A percentile compares a stretch with the other conserved stretches of the same genome.
phyloP scores from a whole-genome alignment of 2,113 vertebrate species.

The Plotosus lineatus region DNA sequence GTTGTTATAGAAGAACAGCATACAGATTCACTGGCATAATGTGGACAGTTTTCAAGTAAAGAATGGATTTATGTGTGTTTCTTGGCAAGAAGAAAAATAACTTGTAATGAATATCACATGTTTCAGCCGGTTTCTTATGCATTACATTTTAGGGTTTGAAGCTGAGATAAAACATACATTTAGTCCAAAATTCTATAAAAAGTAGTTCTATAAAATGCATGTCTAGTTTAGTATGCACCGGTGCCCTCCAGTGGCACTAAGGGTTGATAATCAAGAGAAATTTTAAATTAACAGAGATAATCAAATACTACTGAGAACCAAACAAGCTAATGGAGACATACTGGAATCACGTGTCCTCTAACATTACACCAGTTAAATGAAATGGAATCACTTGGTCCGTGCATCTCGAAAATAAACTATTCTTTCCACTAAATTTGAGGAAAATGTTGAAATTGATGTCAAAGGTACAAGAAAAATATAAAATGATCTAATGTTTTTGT shows the following conservation, averaged over 20 bases:
- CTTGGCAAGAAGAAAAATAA: constrained; percentile 5
- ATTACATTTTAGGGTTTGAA: not conserved
- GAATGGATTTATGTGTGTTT: not conserved
- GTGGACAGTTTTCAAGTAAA: constrained; percentile 7
- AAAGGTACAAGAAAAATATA: not conserved
- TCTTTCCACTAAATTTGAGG: not conserved
- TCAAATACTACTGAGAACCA: not conserved
- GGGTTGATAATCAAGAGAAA: not conserved
- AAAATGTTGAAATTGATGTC: not conserved
- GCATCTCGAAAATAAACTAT: not conserved
- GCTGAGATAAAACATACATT: not conserved
- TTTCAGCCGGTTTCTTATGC: not conserved
- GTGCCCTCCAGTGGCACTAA: constrained; percentile 44
- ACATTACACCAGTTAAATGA: not conserved
- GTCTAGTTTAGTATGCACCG: constrained; percentile 1
- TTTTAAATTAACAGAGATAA: not conserved
- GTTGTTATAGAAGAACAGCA: constrained; percentile 33
- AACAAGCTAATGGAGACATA: not conserved
- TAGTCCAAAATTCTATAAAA: not conserved
- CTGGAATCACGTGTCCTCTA: not conserved
- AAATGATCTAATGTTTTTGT: not conserved
- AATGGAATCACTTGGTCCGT: not conserved
- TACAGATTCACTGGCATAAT: not conserved
- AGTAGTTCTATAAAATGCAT: not conserved
- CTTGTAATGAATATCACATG: not conserved